Percentiles rank a stretch among this genome's conserved stretches.
Conservation (phyloP, 2,888 invertebrate genomes). For the Muscina levida region DNA sequence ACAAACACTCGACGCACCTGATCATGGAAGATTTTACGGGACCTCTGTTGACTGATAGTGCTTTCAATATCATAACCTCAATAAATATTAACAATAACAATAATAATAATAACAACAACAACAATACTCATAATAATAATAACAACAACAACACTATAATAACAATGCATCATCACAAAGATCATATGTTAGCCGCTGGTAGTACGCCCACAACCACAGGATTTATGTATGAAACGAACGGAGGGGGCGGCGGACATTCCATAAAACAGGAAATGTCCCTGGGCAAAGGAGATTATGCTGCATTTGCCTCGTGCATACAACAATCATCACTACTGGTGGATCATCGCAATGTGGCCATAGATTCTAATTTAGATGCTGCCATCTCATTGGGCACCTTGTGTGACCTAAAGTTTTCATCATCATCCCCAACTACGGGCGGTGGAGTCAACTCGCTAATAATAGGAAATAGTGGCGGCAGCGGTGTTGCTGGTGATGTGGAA, state of each 20-base stretch:
- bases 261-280: conserved; percentile 54
- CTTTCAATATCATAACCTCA: conserved; percentile 57
- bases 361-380: conserved; percentile 66
- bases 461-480: not conserved
- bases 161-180: conserved; percentile 73
- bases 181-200: conserved; percentile 76
- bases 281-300: conserved; percentile 65
- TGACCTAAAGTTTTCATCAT: conserved; percentile 65
- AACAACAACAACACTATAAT: conserved; percentile 49
- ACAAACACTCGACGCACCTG: conserved; percentile 6
- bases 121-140: conserved; percentile 61
- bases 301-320: conserved; percentile 68
- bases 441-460: not conserved
- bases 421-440: not conserved
- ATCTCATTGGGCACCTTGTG: conserved; percentile 66
- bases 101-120: conserved; percentile 58
- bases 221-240: conserved; percentile 63
- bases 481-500: not conserved
- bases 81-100: conserved; percentile 45
- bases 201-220: conserved; percentile 70
- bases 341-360: conserved; percentile 64
- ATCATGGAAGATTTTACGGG: conserved; percentile 74
- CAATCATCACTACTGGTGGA: conserved; percentile 68
- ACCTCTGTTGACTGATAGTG: conserved; percentile 71
- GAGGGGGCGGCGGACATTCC: conserved; percentile 46